These are phyloP conservation scores for Camptogramma bilineatum DNA, from an alignment of 2,888 invertebrate genomes.

Conservation along the genomic window DNA sequence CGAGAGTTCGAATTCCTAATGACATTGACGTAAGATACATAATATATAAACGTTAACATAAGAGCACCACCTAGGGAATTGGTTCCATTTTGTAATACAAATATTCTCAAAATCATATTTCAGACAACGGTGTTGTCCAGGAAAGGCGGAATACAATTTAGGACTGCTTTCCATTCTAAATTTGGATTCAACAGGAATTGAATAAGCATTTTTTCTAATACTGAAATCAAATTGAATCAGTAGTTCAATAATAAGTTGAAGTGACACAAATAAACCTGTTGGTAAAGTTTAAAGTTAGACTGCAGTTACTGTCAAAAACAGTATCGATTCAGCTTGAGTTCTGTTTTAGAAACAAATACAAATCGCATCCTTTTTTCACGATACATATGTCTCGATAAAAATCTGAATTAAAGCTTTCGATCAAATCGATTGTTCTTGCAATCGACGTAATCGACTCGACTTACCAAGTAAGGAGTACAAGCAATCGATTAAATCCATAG, in stretches of 20 bases:
- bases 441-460: constrained; percentile 41
- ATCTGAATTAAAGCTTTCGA: constrained; percentile 40
- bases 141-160: constrained; percentile 33
- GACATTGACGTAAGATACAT: constrained; percentile 31
- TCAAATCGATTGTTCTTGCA: constrained; percentile 30
- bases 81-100: constrained; percentile 54
- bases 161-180: constrained; percentile 28
- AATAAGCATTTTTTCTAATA: constrained; percentile 3
- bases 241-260: not conserved
- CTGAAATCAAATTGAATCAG: not conserved
- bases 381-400: constrained; percentile 48
- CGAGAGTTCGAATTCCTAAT: constrained; percentile 28
- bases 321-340: not conserved
- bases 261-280: not conserved
- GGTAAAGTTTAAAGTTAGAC: not conserved
- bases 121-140: constrained; percentile 42
- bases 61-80: constrained; percentile 60
- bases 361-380: constrained; percentile 41
- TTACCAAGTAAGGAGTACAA: constrained; percentile 27
- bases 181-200: constrained; percentile 5
- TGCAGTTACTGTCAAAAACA: constrained; percentile 1
- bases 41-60: constrained; percentile 44
- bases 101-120: constrained; percentile 47
- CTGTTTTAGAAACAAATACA: constrained; percentile 37
- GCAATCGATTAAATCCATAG: constrained; percentile 1